Evolutionary conservation across 2,797 vertebrate species (phyloP), one percentile per base, ranked within the genome.

Genomic region (Brachymystax lenok): DNA sequence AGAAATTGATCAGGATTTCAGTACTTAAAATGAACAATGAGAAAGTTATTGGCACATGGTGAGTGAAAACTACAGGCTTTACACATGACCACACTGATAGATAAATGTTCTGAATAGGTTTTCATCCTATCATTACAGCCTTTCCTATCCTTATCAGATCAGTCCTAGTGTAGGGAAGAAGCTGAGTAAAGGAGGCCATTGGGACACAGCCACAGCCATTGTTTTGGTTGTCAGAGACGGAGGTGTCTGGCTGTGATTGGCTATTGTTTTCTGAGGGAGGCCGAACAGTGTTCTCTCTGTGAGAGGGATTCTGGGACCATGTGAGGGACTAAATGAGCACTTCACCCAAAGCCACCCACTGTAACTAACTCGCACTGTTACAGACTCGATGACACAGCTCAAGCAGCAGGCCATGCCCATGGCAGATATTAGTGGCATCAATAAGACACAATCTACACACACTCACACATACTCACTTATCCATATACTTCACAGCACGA

Each of bases 141-240:
- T 33, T 16, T 67, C 30, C 5, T 33, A 17, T n/a, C 19, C 19
- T 8, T 59, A 17, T 24, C 21, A 33, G 28, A 68, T 68, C 16
- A 68, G 17, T 69, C 71, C 76, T 80, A 71, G 67, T 80, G 69
- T 33, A 13, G 17, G 59, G 19, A 40, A 28, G 75, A 77, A 79
- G 74, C 87, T 83, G 83, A 84, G 73, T 92, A 92, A 90, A 92
- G 89, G 92, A 91, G 90, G 88, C 84, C 85, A 89, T 89, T 87
- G 87, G 88, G 85, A 85, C 82, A 86, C 85, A 88, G 90, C 89
- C 88, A 89, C 81, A 10, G 73, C 83, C 86, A 87, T 89, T 90
- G 91, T 91, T 92, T 88, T 87, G 86, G 84, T 92, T 92, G 90
- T 91, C 93, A 92, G 84, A 83, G 78, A 81, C 77, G 74, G 80